A percentile compares a stretch with the other conserved stretches of the same genome.
These are phyloP conservation scores for Tenthredo distinguenda DNA, from an alignment of 2,888 invertebrate species.

Conservation along the genomic window DNA sequence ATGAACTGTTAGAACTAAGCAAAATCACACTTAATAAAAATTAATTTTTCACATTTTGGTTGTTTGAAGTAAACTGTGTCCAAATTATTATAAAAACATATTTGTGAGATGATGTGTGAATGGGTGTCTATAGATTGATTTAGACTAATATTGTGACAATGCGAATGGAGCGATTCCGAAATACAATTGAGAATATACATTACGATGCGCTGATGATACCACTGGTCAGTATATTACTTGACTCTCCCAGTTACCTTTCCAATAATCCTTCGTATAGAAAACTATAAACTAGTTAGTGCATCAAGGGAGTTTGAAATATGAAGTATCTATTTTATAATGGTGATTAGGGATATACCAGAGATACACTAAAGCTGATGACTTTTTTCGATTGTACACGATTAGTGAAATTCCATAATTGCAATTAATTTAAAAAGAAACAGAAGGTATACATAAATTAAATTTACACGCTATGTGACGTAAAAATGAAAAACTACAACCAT, in stretches of 20 bases:
- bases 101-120: conserved; percentile 59
- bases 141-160: conserved; percentile 53
- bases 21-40: conserved; percentile 58
- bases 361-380: not conserved
- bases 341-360: conserved; percentile 35
- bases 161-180: conserved; percentile 53
- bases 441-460: conserved; percentile 4
- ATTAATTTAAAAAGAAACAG: conserved; percentile 1
- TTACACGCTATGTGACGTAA: conserved; percentile 4
- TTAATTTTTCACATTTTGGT: conserved; percentile 53
- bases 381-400: conserved; percentile 30
- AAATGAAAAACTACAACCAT: conserved; percentile 30
- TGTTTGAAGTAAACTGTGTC: conserved; percentile 55
- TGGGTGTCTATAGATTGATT: conserved; percentile 52
- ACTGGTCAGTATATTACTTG: conserved; percentile 52
- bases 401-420: conserved; percentile 43
- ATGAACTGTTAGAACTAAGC: conserved; percentile 55
- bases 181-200: conserved; percentile 53
- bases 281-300: conserved; percentile 32
- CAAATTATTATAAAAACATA: conserved; percentile 57
- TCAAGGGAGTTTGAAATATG: conserved; percentile 57
- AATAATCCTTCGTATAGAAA: conserved; percentile 48
- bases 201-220: conserved; percentile 53
- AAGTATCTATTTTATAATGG: conserved; percentile 50
- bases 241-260: conserved; percentile 50